Evolutionary conservation across 2,113 vertebrate genomes (phyloP), one percentile per base, ranked within the genome.

Genomic region (Bungarus multicinctus): DNA sequence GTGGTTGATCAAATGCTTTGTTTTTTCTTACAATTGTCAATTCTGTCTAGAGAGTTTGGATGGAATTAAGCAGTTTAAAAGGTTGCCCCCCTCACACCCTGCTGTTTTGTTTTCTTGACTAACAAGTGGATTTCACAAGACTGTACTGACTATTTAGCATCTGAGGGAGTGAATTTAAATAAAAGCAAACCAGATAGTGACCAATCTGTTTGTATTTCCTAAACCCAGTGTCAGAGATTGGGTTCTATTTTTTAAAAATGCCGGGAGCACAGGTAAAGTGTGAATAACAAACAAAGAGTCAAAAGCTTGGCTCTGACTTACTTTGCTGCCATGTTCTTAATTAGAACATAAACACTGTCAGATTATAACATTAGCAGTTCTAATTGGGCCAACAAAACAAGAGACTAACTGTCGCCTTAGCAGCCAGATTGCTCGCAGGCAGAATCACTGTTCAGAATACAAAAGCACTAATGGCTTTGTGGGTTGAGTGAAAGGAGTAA

Each of bases 301-400:
- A 94, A 85, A 93, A 94, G 87, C 89, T 95, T 96, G 94, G 74
- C 95, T 94, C 92, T 91, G 94, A 74, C 91, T 91, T 94, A 95
- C 96, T 95, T 95, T 96, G 91, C 94, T 96, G 94, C 95, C 95
- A 96, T 92, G 91, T 92, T 95, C 94, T 97, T 96, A 97, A 97
- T 97, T 97, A 96, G 95, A 96, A 97, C 92, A 94, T 95, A 97
- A 96, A 96, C 95, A 87, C 89, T 96, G 94, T 97, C 93, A 96
- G 95, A 96, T 95, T 93, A 94, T 95, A 96, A 94, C 96, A 97
- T 97, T 96, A 97, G 95, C 95, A 95, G 95, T 96, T 96, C 92
- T 97, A 97, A 97, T 97, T 97, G 96, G 95, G 95, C 94, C 94
- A 97, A 95, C 91, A 94, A 93, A 96, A 96, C 95, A 93, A 95